These are phyloP conservation scores for Trachurus trachurus DNA, from an alignment of 2,797 vertebrate species.

Conservation along the genomic window DNA sequence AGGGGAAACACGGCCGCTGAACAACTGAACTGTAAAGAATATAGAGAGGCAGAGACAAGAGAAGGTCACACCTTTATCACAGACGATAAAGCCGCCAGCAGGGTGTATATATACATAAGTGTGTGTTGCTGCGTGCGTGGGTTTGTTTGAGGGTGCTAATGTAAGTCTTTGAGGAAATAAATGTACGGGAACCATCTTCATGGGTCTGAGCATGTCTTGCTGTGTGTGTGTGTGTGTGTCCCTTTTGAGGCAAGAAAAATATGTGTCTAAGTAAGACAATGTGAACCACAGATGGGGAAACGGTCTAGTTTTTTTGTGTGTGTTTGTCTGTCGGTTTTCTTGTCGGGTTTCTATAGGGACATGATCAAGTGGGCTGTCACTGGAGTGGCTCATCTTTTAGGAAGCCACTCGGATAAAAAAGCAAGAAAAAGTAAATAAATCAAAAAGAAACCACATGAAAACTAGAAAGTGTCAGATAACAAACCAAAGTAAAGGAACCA, in stretches of 20 bases:
- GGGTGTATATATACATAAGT: conserved; percentile 13
- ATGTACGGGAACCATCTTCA: conserved; percentile 22
- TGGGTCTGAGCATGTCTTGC: conserved; percentile 2
- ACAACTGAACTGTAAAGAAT: conserved; percentile 72
- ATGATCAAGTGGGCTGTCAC: conserved; percentile 46
- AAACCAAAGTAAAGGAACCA: conserved; percentile 51
- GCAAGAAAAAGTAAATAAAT: conserved; percentile 22
- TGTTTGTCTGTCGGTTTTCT: conserved; percentile 2
- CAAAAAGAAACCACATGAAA: conserved; percentile 4
- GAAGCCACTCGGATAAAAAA: conserved; percentile 54
- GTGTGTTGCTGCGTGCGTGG: background rate
- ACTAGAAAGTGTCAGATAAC: conserved; percentile 53
- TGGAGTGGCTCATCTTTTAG: conserved; percentile 44
- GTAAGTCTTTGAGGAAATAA: conserved; percentile 12
- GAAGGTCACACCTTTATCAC: conserved; percentile 67
- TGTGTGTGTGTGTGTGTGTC: background rate
- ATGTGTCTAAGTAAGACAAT: background rate
- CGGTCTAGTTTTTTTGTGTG: conserved; percentile 4
- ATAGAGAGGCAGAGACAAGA: conserved; percentile 54
- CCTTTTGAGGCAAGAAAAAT: conserved; percentile 33
- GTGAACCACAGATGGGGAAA: conserved; percentile 19
- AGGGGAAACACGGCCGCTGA: conserved; percentile 60
- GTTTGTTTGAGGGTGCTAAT: background rate
- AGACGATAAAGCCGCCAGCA: conserved; percentile 57
- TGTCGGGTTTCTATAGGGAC: conserved; percentile 34